Base-by-base conservation (phyloP, 2,888 invertebrate genomes). In the Tipula unca region DNA sequence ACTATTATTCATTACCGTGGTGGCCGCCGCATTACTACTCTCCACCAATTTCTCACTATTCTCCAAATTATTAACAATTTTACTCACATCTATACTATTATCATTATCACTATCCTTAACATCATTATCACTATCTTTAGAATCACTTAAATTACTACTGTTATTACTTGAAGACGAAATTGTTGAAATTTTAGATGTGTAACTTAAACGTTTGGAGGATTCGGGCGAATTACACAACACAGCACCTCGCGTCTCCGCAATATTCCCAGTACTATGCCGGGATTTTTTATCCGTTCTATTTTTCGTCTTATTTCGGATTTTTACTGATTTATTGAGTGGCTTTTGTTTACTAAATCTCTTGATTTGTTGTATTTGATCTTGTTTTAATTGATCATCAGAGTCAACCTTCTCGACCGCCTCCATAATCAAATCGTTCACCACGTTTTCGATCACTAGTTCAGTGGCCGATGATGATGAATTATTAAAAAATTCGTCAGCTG, bases 401-500 rank as follows among this genome's bases (percentile, higher is more conserved):
- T 89, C 89, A 36, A 88, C 87, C 86, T 88, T 88, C 10, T 88
- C 89, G 84, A 91, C 91, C 20, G 93, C 93, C 87, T 91, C 91
- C 87, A 93, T 92, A 1, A 94, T 89, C 0, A 94, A 90, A 85
- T 93, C 93, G 86, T 93, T 92, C 1, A 94, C 88, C 32, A 84
- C 84, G 14, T 84, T 84, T 84, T 84, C 84, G 14, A 84, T 35
- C 0, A 84, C 36, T 10, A 36, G 8, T 84, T 84, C 84, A 8
- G 20, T 83, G 3, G n/a, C n/a, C 35, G 35, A 83, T 14, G 25
- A 14, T 14, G 35, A 42, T 42, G 85, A 85, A 48, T 89, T 89
- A 87, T 92, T 92, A 87, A 94, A 94, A 88, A 94, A 94, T 86
- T 95, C 94, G 87, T 94, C 94, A 0, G 94, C 94, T 0, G 94